Percentiles rank a stretch among this genome's conserved stretches.
These are phyloP conservation scores for Sebastes nivosus DNA, from an alignment of 2,797 vertebrate species.

Conservation along the genomic window DNA sequence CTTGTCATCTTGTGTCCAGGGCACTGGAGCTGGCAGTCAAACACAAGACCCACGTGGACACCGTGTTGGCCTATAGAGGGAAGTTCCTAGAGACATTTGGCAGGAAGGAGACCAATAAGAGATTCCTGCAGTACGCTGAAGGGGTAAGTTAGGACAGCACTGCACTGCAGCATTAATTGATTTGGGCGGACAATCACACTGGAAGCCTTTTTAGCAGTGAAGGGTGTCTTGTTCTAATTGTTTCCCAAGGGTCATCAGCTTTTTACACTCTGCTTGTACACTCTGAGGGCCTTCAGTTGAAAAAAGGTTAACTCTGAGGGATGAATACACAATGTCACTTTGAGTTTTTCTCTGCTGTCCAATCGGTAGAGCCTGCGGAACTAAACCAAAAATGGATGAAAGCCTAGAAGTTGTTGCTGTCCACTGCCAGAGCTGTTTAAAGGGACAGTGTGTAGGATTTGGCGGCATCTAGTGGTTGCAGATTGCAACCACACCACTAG, in stretches of 20 bases:
- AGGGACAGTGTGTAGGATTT: not conserved
- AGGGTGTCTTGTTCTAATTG: constrained; percentile 13
- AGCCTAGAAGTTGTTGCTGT: not conserved
- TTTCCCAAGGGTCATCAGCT: constrained; percentile 1
- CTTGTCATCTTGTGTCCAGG: constrained; percentile 77
- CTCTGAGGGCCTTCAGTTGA: not conserved
- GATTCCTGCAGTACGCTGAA: constrained; percentile 93
- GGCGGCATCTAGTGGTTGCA: not conserved
- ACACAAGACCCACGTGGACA: constrained; percentile 98
- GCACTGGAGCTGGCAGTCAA: constrained; percentile 96
- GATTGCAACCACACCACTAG: too few relatives aligned
- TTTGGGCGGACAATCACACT: not conserved
- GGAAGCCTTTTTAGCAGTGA: not conserved
- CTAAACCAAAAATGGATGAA: not conserved
- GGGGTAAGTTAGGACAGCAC: constrained; percentile 82
- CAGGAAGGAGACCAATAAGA: constrained; percentile 94
- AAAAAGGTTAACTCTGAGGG: not conserved
- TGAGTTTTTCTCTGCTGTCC: not conserved
- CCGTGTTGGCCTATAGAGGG: constrained; percentile 92
- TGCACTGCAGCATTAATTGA: constrained; percentile 18
- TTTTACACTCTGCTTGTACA: constrained; percentile 8
- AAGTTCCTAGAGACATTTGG: constrained; percentile 91
- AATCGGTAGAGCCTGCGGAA: not conserved
- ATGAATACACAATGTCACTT: not conserved
- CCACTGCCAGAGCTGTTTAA: not conserved